phyloP scores from a whole-genome alignment of 2,888 invertebrate species.

The Carpatolechia fugitivella region DNA sequence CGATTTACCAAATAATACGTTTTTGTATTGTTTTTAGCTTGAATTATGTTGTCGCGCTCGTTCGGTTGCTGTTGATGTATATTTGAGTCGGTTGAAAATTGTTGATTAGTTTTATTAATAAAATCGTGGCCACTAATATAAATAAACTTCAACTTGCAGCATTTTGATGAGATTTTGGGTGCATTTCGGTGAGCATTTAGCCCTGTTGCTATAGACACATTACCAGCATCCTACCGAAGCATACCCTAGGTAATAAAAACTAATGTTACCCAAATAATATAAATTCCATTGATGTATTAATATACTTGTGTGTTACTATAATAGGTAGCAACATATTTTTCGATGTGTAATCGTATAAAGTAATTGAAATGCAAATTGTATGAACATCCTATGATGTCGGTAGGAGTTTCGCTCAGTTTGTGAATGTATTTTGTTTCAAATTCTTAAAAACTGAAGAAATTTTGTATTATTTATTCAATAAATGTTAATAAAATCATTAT shows the following conservation, averaged over 20 bases:
- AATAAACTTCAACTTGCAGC: slow-evolving; percentile 33
- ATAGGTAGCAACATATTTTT: slow-evolving; percentile 60
- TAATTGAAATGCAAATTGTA: slow-evolving; percentile 44
- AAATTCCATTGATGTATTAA: slow-evolving; percentile 62
- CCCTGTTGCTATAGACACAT: neutral
- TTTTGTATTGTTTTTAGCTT: slow-evolving; percentile 29
- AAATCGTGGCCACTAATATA: slow-evolving; percentile 31
- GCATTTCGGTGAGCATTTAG: slow-evolving; percentile 62
- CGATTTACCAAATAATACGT: slow-evolving; percentile 46
- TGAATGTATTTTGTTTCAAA: slow-evolving; percentile 58
- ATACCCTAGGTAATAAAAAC: neutral
- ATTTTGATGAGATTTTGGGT: slow-evolving; percentile 35
- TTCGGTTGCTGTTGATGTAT: slow-evolving; percentile 30
- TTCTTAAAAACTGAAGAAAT: slow-evolving; percentile 65
- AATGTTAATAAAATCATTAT: slow-evolving; percentile 75
- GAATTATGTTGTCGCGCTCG: slow-evolving; percentile 27
- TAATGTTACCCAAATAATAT: slow-evolving; percentile 23
- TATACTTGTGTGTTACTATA: slow-evolving; percentile 48
- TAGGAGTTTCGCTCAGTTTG: slow-evolving; percentile 69
- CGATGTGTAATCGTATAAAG: slow-evolving; percentile 44
- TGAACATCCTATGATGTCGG: slow-evolving; percentile 43
- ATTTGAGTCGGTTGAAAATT: slow-evolving; percentile 36
- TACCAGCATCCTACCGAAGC: neutral
- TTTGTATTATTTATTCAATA: slow-evolving; percentile 79
- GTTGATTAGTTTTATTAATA: slow-evolving; percentile 63